Evolutionary conservation across 2,113 vertebrate species (phyloP), one percentile per base, ranked within the genome.

Genomic region (Phrynosoma blainvillii): DNA sequence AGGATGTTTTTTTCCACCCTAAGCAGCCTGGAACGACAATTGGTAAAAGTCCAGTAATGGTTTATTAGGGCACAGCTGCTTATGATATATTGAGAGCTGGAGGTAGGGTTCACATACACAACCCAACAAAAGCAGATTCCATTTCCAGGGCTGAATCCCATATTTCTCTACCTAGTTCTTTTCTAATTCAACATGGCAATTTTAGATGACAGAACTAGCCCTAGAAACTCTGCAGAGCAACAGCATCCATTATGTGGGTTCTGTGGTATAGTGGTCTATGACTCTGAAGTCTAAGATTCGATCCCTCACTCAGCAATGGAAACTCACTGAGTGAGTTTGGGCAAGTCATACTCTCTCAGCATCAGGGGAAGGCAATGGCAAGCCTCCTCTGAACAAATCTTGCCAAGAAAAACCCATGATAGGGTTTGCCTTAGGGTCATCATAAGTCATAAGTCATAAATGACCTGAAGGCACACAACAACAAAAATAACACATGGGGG

Each of bases 11-110:
- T 47, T 62, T 30, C 13, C 62, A 11, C 30, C 65, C 23, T 77
- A 52, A 77, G 77, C 40, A 52, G 36, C 10, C n/a, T 32, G 76
- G 30, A 78, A 76, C 18, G 42, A 86, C 65, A 52, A 70, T 68
- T 47, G 36, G 42, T 25, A 80, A 27, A 68, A 47, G 21, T 42
- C 36, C 71, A n/a, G n/a, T 65, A 54, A 65, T 56, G 1, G 18
- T 65, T 81, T 30, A 74, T 75, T 70, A 76, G 36, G 59, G 36
- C 56, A 82, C 81, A 88, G 59, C 62, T 47, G 75, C 42, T 86
- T 47, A 68, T 78, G 59, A 40, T 13, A 32, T 68, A 36, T 40
- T 52, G 8, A 27, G 14, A 59, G 20, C 52, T 25, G 83, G 54
- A 65, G 56, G 56, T 18, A 77, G 27, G 84, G 52, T n/a, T 65